Conservation (phyloP, 2,113 vertebrate genomes). For the Pygoscelis antarcticus region DNA sequence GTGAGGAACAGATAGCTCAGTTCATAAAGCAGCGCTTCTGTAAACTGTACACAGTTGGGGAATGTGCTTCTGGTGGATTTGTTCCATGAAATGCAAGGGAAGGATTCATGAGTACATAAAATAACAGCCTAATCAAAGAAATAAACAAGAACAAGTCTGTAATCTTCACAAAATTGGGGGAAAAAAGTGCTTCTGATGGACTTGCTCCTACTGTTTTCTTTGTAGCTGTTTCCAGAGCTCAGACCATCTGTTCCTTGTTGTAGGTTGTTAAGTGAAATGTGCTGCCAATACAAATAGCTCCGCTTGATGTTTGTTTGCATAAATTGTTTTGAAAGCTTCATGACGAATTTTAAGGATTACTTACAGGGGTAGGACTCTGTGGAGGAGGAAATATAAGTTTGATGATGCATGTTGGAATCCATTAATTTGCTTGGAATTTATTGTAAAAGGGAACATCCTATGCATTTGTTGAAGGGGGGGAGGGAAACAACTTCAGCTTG, state of each 20-base stretch:
- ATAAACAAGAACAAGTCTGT: conserved; percentile 77
- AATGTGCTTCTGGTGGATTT: conserved; percentile 67
- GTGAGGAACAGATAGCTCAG: conserved; percentile 43
- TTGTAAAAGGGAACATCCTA: conserved; percentile 15
- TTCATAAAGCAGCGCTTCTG: conserved; percentile 45
- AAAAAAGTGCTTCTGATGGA: conserved; percentile 62
- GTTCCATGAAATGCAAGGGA: conserved; percentile 61
- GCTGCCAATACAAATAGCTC: conserved; percentile 96
- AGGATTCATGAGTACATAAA: conserved; percentile 73
- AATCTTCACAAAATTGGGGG: conserved; percentile 61
- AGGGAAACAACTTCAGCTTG: background rate
- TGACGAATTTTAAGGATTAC: conserved; percentile 89
- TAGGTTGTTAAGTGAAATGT: conserved; percentile 88
- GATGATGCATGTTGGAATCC: conserved; percentile 74
- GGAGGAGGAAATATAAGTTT: conserved; percentile 76
- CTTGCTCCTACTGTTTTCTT: conserved; percentile 75
- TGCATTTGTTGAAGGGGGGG: background rate
- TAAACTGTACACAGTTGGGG: conserved; percentile 51
- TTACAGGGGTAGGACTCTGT: conserved; percentile 76
- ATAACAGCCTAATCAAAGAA: conserved; percentile 77
- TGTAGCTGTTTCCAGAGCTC: conserved; percentile 72
- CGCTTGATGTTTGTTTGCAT: conserved; percentile 96
- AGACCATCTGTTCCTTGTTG: conserved; percentile 93
- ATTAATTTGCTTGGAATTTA: conserved; percentile 72
- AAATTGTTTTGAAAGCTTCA: conserved; percentile 98